Base-by-base conservation (phyloP, 2,888 invertebrate species). In the Catocala fraxini region DNA sequence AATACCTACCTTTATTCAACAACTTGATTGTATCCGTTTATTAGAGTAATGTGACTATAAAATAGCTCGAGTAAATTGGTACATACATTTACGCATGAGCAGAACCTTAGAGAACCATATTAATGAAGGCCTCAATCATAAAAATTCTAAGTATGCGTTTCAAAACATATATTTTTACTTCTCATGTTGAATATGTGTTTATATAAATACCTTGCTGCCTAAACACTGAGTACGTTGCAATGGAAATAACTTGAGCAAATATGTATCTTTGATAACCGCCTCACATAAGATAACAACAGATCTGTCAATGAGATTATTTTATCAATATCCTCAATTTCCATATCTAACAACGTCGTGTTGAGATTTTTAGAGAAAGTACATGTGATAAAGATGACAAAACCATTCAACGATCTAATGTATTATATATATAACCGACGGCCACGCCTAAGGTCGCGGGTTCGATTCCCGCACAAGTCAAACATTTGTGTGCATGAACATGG, bases 121-220 rank as follows among this genome's bases (percentile, higher is more conserved):
- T 13, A 6, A 35, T 41, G 51, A 51, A 41, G 10, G 10, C 10
- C 1, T 7, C 48, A 48, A 41, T 48, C 35, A 51, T 63, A 56
- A 59, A 57, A 60, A 71, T 63, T 64, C 64, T 15, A 47, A 56
- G n/a, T 61, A 51, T 61, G 62, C 42, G 15, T 42, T 25, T 43
- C 10, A 42, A 5, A 15, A 15, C 41, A 41, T 35, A 61, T 41
- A 52, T 48, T 59, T 55, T 52, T 59, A 51, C 39, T 43, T 55
- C 56, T 55, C 42, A 34, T 25, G 43, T 43, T 48, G 15, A 47
- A 57, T 35, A 59, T 52, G 6, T n/a, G 25, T 39, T 25, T 52
- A n/a, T 52, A 33, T 25, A 4, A 25, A 25, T 25, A 25, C 25
- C 1, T 25, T 25, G 25, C 25, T 25, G 25, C 25, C 25, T 3